Evolutionary conservation across 2,888 invertebrate genomes (phyloP).

Genomic region (Aricia artaxerxes): DNA sequence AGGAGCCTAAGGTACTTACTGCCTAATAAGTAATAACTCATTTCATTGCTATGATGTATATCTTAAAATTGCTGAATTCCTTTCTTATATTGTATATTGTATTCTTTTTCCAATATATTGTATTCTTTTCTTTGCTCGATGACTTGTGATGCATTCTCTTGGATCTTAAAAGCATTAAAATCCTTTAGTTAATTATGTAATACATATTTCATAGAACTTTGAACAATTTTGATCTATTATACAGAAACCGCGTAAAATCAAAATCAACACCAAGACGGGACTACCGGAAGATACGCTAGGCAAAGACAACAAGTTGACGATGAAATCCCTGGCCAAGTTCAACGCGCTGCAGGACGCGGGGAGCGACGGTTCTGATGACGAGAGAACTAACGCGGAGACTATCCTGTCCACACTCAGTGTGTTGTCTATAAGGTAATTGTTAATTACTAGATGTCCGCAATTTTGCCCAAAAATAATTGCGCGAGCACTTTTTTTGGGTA

Average conservation of each 20-base stretch:
- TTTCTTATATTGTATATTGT: too few relatives aligned
- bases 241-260: conserved; percentile 81
- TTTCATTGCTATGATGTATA: too few relatives aligned
- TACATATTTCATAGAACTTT: too few relatives aligned
- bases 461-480: too few relatives aligned
- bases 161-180: too few relatives aligned
- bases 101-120: too few relatives aligned
- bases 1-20: conserved; percentile 82
- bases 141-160: too few relatives aligned
- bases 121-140: too few relatives aligned
- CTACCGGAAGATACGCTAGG: conserved; percentile 85
- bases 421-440: conserved; percentile 76
- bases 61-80: too few relatives aligned
- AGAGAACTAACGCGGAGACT: conserved; percentile 82
- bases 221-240: conserved; percentile 36
- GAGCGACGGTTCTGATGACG: conserved; percentile 53
- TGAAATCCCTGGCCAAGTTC: conserved; percentile 84
- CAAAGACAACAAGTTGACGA: conserved; percentile 83
- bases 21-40: not conserved
- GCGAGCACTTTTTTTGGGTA: too few relatives aligned
- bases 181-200: too few relatives aligned
- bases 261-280: conserved; percentile 86
- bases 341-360: conserved; percentile 62
- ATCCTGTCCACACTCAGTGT: conserved; percentile 85
- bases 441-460: too few relatives aligned